These are phyloP conservation scores for Tympanoctomys barrerae DNA, from an alignment of 2,797 vertebrate genomes.

Conservation along the genomic window DNA sequence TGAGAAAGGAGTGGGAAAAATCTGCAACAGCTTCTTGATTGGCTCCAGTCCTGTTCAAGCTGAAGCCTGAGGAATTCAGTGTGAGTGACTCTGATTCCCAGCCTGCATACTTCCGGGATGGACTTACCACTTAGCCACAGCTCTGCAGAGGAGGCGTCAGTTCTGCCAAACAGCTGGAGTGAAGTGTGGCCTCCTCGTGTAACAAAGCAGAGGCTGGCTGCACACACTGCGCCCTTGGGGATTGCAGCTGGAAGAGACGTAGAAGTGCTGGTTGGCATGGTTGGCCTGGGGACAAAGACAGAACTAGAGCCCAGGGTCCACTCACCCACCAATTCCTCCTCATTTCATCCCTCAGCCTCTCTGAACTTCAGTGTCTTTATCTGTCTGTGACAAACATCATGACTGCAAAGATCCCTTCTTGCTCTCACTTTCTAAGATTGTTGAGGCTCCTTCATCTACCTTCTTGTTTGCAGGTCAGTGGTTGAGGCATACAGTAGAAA, in stretches of 20 bases:
- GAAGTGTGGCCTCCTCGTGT: background rate
- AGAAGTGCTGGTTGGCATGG: background rate
- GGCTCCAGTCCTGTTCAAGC: conserved; percentile 31
- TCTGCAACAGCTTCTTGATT: background rate
- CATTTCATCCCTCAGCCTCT: background rate
- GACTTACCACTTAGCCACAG: background rate
- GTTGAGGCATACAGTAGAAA: background rate
- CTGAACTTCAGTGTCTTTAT: background rate
- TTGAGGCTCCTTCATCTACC: background rate
- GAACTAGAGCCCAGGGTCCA: background rate
- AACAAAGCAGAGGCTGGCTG: background rate
- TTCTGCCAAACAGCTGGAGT: background rate
- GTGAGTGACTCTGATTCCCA: background rate
- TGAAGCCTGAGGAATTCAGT: background rate
- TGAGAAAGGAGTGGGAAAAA: background rate
- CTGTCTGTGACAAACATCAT: background rate
- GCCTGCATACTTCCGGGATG: background rate
- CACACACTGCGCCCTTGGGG: background rate
- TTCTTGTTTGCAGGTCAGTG: background rate
- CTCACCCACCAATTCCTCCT: background rate
- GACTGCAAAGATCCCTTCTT: background rate
- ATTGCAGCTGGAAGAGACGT: background rate
- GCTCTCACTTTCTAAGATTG: background rate
- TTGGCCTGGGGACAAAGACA: background rate
- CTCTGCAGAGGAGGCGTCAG: conserved; percentile 59